Percentiles rank a stretch among this genome's conserved stretches.
phyloP scores from a whole-genome alignment of 2,797 vertebrate species.

The Arrhamphus sclerolepis region DNA sequence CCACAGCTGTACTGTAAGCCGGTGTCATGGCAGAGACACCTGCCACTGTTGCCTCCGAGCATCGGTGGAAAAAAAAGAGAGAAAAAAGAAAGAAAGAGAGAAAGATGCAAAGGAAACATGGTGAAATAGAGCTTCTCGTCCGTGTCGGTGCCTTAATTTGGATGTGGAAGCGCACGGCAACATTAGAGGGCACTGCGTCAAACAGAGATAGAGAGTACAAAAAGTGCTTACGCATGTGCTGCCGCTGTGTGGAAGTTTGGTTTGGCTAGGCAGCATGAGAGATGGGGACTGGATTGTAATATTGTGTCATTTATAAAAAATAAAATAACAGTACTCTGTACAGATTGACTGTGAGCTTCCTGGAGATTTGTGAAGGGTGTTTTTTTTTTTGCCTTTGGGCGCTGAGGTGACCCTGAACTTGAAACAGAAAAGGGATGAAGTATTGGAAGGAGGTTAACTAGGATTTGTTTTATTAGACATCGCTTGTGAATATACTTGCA shows the following conservation, averaged over 20 bases:
- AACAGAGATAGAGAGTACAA: constrained; percentile 52
- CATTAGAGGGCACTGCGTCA: constrained; percentile 73
- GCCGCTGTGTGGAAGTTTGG: constrained; percentile 47
- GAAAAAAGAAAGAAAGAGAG: no score
- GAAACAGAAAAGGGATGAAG: not conserved
- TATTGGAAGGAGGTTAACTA: not conserved
- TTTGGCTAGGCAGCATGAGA: constrained; percentile 1
- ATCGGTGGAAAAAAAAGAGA: no score
- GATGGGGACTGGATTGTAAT: not conserved
- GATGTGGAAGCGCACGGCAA: constrained; percentile 23
- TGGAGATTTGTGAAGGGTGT: constrained; percentile 36
- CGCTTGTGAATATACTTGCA: no score
- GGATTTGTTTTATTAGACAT: not conserved
- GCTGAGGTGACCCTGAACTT: constrained; percentile 51
- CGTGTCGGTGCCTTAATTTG: constrained; percentile 7
- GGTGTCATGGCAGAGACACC: no score
- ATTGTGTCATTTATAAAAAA: constrained; percentile 18
- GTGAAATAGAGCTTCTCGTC: not conserved
- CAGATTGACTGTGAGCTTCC: not conserved
- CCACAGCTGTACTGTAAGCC: not conserved
- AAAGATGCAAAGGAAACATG: no score
- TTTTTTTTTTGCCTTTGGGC: constrained; percentile 22
- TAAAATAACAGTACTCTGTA: not conserved
- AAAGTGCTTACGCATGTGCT: constrained; percentile 58
- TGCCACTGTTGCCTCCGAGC: no score